Conservation (phyloP, 1,140 invertebrate genomes). For the Drosophila triauraria region DNA sequence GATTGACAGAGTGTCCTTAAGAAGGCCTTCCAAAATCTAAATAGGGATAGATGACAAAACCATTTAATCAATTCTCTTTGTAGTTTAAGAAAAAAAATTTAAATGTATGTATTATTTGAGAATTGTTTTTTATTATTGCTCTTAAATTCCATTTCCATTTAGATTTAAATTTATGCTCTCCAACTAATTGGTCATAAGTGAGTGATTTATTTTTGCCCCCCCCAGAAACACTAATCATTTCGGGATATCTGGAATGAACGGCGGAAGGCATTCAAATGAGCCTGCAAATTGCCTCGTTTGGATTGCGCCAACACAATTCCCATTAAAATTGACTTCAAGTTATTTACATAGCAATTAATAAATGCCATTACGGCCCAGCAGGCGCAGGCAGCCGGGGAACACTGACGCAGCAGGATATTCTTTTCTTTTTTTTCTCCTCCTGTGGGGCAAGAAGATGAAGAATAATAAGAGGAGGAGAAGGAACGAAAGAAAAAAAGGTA, state of each 20-base stretch:
- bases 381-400: slow-evolving; percentile 39
- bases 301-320: slow-evolving; percentile 45
- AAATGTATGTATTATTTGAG: neutral
- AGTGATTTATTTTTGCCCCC: slow-evolving; percentile 3
- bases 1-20: neutral
- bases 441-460: slow-evolving; percentile 13
- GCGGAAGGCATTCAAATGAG: slow-evolving; percentile 33
- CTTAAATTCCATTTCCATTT: neutral
- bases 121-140: neutral
- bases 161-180: neutral
- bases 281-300: slow-evolving; percentile 51
- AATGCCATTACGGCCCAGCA: slow-evolving; percentile 55
- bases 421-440: slow-evolving; percentile 10
- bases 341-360: slow-evolving; percentile 77
- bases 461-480: slow-evolving; percentile 8
- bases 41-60: no score
- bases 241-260: slow-evolving; percentile 11
- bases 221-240: neutral
- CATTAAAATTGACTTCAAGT: slow-evolving; percentile 51
- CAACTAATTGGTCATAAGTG: slow-evolving; percentile 2
- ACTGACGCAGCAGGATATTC: slow-evolving; percentile 30
- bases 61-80: no score
- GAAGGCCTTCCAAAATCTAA: neutral
- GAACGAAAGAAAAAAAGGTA: slow-evolving; percentile 47
- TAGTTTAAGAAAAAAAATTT: neutral